A percentile compares a stretch with the other conserved stretches of the same genome.
Evolutionary conservation across 2,888 invertebrate species (phyloP).

Genomic region (Bellardia bayeri): DNA sequence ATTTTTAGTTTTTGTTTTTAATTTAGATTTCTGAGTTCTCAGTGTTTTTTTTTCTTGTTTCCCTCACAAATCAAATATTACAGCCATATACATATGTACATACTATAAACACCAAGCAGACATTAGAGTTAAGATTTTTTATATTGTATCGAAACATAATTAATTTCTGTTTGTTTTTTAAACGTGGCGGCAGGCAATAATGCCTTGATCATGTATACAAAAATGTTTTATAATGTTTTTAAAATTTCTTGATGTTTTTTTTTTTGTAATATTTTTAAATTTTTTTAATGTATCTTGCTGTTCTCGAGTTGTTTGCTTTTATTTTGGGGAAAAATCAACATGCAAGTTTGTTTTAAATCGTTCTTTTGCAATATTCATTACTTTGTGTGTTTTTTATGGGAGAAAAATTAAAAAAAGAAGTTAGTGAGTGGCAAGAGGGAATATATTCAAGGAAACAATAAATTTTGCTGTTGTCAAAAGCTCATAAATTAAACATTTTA

Average conservation of each 20-base stretch:
- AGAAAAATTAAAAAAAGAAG: not conserved
- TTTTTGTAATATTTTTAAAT: constrained; percentile 44
- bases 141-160: constrained; percentile 75
- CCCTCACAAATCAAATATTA: no score
- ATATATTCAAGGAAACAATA: constrained; percentile 67
- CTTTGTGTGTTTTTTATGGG: not conserved
- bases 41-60: not conserved
- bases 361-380: constrained; percentile 71
- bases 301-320: constrained; percentile 29
- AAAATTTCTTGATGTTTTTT: constrained; percentile 28
- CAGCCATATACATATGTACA: constrained; percentile 5
- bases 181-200: constrained; percentile 69
- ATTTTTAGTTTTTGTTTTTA: no score
- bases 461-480: constrained; percentile 73
- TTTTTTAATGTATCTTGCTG: constrained; percentile 22
- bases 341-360: constrained; percentile 57
- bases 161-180: constrained; percentile 76
- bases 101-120: constrained; percentile 26
- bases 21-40: not conserved
- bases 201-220: constrained; percentile 62
- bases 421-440: not conserved
- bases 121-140: constrained; percentile 40
- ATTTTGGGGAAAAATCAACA: constrained; percentile 34
- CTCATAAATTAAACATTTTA: constrained; percentile 78
- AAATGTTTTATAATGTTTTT: constrained; percentile 64